A percentile compares a stretch with the other conserved stretches of the same genome.
Evolutionary conservation across 2,888 invertebrate species (phyloP).

Genomic region (Gonocerus acuteangulatus): DNA sequence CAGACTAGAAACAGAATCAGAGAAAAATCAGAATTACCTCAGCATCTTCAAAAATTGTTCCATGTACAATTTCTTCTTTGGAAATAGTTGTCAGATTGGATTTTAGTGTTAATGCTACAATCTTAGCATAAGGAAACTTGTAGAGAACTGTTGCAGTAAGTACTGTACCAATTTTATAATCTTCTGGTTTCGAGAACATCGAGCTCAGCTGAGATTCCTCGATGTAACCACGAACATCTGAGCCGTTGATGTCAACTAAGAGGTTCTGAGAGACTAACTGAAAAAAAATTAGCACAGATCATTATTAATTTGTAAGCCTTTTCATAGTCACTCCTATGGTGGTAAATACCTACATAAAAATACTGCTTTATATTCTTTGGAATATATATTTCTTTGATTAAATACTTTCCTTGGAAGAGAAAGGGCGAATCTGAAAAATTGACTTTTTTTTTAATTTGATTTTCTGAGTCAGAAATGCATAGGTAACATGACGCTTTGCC

Average conservation of each 20-base stretch:
- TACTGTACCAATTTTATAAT: conserved; percentile 21
- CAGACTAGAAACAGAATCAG: background rate
- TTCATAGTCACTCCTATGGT: background rate
- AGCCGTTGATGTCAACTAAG: conserved; percentile 8
- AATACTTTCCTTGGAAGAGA: no score
- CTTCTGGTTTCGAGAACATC: conserved; percentile 14
- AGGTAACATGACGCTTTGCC: no score
- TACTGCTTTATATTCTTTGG: no score
- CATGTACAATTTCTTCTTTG: conserved; percentile 17
- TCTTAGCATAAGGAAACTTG: conserved; percentile 27
- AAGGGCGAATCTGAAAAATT: no score
- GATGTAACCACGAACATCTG: conserved; percentile 25
- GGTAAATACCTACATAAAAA: background rate
- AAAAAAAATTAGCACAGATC: conserved; percentile 1
- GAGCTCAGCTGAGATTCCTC: conserved; percentile 27
- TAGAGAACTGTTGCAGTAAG: conserved; percentile 30
- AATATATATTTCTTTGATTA: no score
- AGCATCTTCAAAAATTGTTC: conserved; percentile 22
- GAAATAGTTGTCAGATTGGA: background rate
- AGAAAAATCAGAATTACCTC: conserved; percentile 19
- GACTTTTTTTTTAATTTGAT: no score
- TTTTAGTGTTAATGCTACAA: conserved; percentile 24
- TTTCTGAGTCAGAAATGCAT: no score
- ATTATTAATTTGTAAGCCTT: background rate
- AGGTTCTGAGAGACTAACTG: conserved; percentile 6